Evolutionary conservation across 2,113 vertebrate species (phyloP).

Genomic region (Platycercus adscitus): DNA sequence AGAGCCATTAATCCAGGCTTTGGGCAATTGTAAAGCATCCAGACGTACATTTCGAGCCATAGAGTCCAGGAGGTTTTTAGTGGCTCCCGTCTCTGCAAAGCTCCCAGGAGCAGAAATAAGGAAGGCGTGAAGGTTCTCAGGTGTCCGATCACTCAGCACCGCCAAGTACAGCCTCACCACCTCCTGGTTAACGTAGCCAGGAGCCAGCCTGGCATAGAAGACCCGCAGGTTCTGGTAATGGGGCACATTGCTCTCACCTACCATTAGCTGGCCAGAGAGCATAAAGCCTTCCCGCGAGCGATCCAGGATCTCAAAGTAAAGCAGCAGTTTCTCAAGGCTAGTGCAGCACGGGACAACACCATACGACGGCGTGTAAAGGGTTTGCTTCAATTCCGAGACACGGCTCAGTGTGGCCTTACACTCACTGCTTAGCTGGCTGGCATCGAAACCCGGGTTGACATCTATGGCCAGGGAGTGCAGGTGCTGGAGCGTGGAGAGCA

Average conservation of each 20-base stretch:
- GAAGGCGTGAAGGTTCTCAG: conserved; percentile 88
- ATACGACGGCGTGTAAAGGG: conserved; percentile 89
- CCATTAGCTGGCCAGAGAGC: conserved; percentile 92
- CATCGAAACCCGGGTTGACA: conserved; percentile 85
- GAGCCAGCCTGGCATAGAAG: conserved; percentile 92
- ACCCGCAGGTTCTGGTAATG: conserved; percentile 93
- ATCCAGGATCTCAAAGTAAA: conserved; percentile 93
- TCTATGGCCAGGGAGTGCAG: conserved; percentile 91
- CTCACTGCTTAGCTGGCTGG: conserved; percentile 86
- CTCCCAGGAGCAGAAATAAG: conserved; percentile 92
- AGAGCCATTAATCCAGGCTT: conserved; percentile 88
- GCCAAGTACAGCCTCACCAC: conserved; percentile 93
- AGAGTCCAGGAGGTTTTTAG: conserved; percentile 87
- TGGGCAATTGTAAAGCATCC: conserved; percentile 92
- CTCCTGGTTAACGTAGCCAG: conserved; percentile 94
- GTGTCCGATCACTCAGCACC: conserved; percentile 90
- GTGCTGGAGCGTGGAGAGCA: conserved; percentile 83
- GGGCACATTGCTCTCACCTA: conserved; percentile 96
- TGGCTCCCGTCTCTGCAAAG: conserved; percentile 85
- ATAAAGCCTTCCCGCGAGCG: conserved; percentile 87
- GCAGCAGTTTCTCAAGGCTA: conserved; percentile 88
- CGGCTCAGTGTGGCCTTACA: conserved; percentile 89
- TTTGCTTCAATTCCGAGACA: conserved; percentile 90
- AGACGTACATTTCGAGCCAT: conserved; percentile 85
- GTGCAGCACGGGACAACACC: conserved; percentile 94